Base-by-base conservation (phyloP, 2,888 invertebrate genomes). In the Deilephila porcellus region DNA sequence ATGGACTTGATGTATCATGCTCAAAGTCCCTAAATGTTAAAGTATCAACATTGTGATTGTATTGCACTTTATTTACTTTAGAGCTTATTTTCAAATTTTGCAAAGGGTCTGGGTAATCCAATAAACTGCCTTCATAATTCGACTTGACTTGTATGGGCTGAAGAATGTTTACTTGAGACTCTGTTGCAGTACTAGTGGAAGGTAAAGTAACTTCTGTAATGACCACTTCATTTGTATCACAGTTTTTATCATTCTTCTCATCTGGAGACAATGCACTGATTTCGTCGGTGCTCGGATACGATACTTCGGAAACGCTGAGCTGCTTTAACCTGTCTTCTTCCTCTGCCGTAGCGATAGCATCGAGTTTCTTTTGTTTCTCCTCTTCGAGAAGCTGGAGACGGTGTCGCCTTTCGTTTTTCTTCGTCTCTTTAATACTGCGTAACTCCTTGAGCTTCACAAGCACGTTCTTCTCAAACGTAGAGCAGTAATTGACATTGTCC, bases 1-100 rank as follows among this genome's bases (percentile, higher is more conserved):
- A 99, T 0, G 98, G 98, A 88, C 98, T 98, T 73, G 98, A 98
- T 71, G 97, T 98, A 86, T 98, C 98, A 86, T 97, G 96, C 90
- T 98, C 98, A 94, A 99, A 99, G 90, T 98, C 98, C 77, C 97
- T 97, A 86, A 96, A 94, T 32, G 94, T 95, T 77, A 95, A 81
- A 70, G 88, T 91, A 56, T 95, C 94, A 76, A 94, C 87, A 80
- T 94, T 94, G 74, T 82, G 86, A 78, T 88, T 89, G 64, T 90
- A 91, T 60, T 88, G 85, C 60, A 90, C 82, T 79, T 86, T 91
- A 59, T 86, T 82, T 70, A 92, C 83, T 84, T 89, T 93, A n/a
- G 86, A 80, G 79, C 81, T 88, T 79, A 90, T 83, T 78, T 91
- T 92, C 52, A 92, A 84, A 78, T 90, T 90, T 74, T 90, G 88